Evolutionary conservation across 2,888 invertebrate species (phyloP).

Genomic region (Gastracanthus pulcherrimus): DNA sequence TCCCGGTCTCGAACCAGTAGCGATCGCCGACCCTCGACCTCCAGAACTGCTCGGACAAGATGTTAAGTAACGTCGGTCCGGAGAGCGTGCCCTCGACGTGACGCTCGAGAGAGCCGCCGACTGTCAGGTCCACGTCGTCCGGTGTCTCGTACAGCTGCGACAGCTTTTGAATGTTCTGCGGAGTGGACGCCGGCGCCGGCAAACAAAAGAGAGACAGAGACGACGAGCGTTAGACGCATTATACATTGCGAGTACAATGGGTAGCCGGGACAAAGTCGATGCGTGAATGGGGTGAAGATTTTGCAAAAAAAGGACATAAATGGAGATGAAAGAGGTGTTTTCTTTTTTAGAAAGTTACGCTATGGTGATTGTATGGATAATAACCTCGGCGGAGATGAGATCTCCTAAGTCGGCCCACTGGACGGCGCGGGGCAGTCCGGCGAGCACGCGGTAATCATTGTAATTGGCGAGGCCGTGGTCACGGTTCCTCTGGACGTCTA

Average conservation of each 20-base stretch:
- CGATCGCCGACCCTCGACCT: slow-evolving; percentile 91
- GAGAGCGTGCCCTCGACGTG: slow-evolving; percentile 87
- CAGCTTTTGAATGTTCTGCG: slow-evolving; percentile 83
- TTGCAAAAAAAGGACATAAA: no score
- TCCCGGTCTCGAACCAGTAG: slow-evolving; percentile 89
- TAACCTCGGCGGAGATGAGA: slow-evolving; percentile 63
- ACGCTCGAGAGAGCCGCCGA: slow-evolving; percentile 89
- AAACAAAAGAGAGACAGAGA: not conserved
- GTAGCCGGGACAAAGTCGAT: no score
- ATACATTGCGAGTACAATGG: no score
- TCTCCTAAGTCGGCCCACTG: slow-evolving; percentile 84
- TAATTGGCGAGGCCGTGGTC: slow-evolving; percentile 92
- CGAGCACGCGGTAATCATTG: slow-evolving; percentile 87
- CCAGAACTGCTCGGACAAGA: slow-evolving; percentile 92
- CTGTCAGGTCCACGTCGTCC: slow-evolving; percentile 92
- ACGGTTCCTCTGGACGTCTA: slow-evolving; percentile 91
- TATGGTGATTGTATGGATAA: no score
- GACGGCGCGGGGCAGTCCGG: slow-evolving; percentile 85
- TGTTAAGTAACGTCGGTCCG: slow-evolving; percentile 93
- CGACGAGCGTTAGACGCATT: not conserved
- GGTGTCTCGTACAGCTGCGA: slow-evolving; percentile 83
- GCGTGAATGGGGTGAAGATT: no score
- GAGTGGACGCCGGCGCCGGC: not conserved
- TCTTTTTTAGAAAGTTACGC: no score
- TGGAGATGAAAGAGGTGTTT: no score